Evolutionary conservation across 2,888 invertebrate species (phyloP).

Genomic region (Sabellastarte sp.): DNA sequence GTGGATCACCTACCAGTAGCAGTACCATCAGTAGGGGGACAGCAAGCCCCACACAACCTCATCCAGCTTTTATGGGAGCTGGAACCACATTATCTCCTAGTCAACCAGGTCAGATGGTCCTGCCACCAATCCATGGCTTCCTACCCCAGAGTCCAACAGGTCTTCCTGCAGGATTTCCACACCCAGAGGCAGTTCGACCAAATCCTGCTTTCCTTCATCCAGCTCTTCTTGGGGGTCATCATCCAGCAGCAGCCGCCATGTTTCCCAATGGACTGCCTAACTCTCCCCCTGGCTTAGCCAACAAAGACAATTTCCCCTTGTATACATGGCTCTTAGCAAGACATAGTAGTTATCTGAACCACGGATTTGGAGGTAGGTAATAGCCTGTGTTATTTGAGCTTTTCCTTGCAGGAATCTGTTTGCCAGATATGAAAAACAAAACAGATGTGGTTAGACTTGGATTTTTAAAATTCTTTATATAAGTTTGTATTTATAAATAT

Average conservation of each 20-base stretch:
- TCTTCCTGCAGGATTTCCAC: background rate
- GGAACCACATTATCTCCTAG: background rate
- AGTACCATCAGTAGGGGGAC: too few species aligned
- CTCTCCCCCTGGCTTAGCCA: background rate
- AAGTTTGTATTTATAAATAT: too few species aligned
- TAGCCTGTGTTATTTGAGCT: background rate
- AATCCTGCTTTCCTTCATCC: background rate
- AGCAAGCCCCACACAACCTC: background rate
- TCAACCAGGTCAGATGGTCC: background rate
- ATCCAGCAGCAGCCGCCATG: too few species aligned
- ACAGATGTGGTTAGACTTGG: too few species aligned
- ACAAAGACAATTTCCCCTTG: constrained; percentile 7
- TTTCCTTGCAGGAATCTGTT: too few species aligned
- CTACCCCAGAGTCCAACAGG: background rate
- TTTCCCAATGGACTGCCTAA: background rate
- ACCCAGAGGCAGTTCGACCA: background rate
- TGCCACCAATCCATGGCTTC: background rate
- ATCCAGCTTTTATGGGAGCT: background rate
- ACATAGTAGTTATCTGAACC: background rate
- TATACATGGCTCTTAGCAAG: constrained; percentile 6
- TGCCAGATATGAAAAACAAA: too few species aligned
- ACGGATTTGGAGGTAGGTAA: constrained; percentile 4
- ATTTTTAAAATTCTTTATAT: too few species aligned
- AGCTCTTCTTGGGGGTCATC: too few species aligned
- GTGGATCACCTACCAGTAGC: too few species aligned